A percentile compares a stretch with the other conserved stretches of the same genome.
Evolutionary conservation across 2,888 invertebrate genomes (phyloP).

Genomic region (Eumacrocentrus americanus): DNA sequence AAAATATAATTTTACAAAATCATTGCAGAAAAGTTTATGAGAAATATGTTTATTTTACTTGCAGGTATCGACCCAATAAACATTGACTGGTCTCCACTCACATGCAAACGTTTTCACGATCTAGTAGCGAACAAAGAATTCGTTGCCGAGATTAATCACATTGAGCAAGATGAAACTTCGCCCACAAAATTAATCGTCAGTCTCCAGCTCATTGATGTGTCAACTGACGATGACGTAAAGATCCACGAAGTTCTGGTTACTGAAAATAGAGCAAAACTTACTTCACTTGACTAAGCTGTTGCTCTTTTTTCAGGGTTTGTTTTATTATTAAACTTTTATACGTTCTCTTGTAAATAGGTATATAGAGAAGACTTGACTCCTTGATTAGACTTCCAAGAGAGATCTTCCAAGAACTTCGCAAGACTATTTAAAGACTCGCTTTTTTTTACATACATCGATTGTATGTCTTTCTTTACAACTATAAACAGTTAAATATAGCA

Average conservation of each 20-base stretch:
- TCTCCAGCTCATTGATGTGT: constrained; percentile 75
- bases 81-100: constrained; percentile 75
- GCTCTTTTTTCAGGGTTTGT: neutral
- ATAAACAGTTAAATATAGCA: no score
- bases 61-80: constrained; percentile 65
- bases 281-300: neutral
- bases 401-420: no score
- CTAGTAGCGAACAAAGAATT: constrained; percentile 74
- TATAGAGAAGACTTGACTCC: no score
- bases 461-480: neutral
- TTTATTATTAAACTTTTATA: no score
- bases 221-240: constrained; percentile 71
- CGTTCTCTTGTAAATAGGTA: no score
- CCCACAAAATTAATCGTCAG: constrained; percentile 70
- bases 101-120: constrained; percentile 75
- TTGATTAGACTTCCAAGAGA: no score
- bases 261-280: constrained; percentile 65
- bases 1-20: neutral
- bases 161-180: constrained; percentile 68
- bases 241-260: constrained; percentile 71
- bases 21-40: neutral
- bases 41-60: constrained; percentile 27
- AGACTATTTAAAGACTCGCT: no score
- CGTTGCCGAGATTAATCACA: constrained; percentile 71
- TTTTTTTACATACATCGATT: neutral